phyloP scores from a whole-genome alignment of 2,797 vertebrate species.

The Phyllotis vaccarum region DNA sequence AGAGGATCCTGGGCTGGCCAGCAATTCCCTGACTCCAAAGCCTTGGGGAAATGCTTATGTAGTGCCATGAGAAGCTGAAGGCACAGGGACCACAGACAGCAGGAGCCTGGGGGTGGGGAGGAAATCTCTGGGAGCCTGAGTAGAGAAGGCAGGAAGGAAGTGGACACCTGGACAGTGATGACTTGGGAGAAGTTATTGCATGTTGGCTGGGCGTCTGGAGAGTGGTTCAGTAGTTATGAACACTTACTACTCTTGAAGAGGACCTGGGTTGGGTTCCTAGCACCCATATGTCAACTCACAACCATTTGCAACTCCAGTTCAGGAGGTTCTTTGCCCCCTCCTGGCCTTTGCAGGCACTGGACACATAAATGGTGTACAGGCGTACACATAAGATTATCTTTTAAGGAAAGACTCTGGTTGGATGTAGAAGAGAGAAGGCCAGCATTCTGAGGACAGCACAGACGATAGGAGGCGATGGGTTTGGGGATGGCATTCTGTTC shows the following conservation, averaged over 20 bases:
- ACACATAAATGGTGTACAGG: too few species aligned
- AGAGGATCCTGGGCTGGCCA: neutral
- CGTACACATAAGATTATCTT: neutral
- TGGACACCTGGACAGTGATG: neutral
- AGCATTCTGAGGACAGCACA: neutral
- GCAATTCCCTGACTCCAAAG: neutral
- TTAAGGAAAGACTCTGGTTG: neutral
- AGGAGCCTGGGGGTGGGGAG: neutral
- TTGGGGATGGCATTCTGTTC: neutral
- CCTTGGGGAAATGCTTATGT: neutral
- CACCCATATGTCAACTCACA: neutral
- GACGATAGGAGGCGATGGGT: neutral
- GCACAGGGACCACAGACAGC: neutral
- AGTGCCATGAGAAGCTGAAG: neutral
- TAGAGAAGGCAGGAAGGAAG: neutral
- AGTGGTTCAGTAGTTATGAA: neutral
- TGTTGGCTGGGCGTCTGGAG: neutral
- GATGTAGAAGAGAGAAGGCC: neutral
- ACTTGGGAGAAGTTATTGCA: too few species aligned
- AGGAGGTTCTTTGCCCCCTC: neutral
- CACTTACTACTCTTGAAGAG: neutral
- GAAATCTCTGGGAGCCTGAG: neutral
- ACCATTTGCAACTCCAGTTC: neutral
- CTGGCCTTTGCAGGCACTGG: neutral
- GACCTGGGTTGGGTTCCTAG: neutral